A percentile compares a stretch with the other conserved stretches of the same genome.
phyloP scores from a whole-genome alignment of 2,888 invertebrate genomes.

The Ennomos erosarius region DNA sequence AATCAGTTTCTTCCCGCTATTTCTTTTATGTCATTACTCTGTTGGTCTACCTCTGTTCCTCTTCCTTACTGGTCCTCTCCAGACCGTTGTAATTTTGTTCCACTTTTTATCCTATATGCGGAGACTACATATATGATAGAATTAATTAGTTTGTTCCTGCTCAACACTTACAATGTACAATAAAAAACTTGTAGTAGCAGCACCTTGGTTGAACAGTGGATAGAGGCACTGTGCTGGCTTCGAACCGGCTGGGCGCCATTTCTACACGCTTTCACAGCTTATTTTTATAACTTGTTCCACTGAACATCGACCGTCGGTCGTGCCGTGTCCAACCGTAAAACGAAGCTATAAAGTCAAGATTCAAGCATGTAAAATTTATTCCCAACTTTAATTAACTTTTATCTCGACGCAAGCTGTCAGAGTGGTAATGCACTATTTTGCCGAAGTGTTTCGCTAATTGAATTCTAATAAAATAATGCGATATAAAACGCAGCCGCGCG shows the following conservation, averaged over 20 bases:
- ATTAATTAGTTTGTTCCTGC: no score
- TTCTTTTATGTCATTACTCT: no score
- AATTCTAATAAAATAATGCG: conserved; percentile 6
- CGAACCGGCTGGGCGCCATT: conserved; percentile 4
- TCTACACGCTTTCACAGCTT: conserved; percentile 28
- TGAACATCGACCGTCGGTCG: conserved; percentile 16
- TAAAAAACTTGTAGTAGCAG: no score
- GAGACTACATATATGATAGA: no score
- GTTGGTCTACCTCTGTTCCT: no score
- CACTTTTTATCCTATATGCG: no score
- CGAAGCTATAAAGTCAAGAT: conserved; percentile 41
- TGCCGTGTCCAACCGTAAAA: conserved; percentile 36
- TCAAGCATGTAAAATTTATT: conserved; percentile 40
- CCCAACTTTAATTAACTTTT: conserved; percentile 39
- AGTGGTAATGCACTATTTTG: conserved; percentile 32
- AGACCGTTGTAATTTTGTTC: no score
- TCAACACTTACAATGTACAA: no score
- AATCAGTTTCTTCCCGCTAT: no score
- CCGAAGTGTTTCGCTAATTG: conserved; percentile 20
- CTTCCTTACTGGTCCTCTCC: no score
- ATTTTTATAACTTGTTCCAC: conserved; percentile 39
- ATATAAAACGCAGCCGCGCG: no score
- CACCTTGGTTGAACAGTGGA: not conserved
- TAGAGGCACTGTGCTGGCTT: not conserved
- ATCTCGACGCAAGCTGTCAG: conserved; percentile 32